A percentile compares a stretch with the other conserved stretches of the same genome.
Evolutionary conservation across 1,140 invertebrate genomes (phyloP).

Genomic region (Rhopalosiphum padi): DNA sequence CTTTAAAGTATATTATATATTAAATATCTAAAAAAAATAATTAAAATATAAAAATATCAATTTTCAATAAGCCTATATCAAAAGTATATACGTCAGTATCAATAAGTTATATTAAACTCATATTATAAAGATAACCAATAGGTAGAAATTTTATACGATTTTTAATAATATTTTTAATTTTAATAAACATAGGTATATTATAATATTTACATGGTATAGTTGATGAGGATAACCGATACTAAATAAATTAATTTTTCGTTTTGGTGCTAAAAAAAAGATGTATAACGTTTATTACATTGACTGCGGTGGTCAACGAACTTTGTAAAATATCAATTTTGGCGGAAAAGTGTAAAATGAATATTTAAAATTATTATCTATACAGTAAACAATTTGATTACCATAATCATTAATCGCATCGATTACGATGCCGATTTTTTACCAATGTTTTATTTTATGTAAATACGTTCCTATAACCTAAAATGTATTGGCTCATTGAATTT

Average conservation of each 20-base stretch:
- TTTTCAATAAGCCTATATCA: not conserved
- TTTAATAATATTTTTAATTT: no score
- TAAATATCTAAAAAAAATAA: not conserved
- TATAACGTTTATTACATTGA: not conserved
- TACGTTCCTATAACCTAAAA: not conserved
- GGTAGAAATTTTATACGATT: no score
- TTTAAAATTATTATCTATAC: not conserved
- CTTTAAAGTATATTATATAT: no score
- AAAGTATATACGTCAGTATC: no score
- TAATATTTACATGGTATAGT: not conserved
- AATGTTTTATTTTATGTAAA: not conserved
- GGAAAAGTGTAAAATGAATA: not conserved
- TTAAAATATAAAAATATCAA: not conserved
- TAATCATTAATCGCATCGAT: not conserved
- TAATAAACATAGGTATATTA: not conserved
- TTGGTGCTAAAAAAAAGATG: not conserved
- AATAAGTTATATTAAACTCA: no score
- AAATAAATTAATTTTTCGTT: not conserved
- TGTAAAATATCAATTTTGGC: not conserved
- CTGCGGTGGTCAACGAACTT: not conserved
- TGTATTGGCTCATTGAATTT: not conserved
- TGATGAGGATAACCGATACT: not conserved
- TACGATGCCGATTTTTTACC: not conserved
- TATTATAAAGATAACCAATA: no score
- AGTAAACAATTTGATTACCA: not conserved